phyloP scores from a whole-genome alignment of 2,113 vertebrate genomes.

The Odobenus rosmarus region DNA sequence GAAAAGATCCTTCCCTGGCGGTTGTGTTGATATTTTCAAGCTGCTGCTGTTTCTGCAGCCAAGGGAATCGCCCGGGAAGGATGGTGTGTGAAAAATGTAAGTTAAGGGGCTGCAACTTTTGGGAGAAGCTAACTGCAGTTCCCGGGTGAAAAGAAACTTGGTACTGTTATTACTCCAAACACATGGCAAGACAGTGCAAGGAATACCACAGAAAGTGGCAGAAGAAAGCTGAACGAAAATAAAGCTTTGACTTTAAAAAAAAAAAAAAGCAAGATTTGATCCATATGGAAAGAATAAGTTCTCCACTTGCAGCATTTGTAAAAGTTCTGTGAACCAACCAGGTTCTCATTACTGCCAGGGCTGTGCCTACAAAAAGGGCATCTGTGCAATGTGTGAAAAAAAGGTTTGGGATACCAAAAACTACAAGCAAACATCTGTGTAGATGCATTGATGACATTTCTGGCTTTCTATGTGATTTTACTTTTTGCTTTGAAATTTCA shows the following conservation, averaged over 20 bases:
- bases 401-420: constrained; percentile 99
- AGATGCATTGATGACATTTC: constrained; percentile 42
- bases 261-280: constrained; percentile 97
- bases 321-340: constrained; percentile 97
- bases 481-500: constrained; percentile 59
- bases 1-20: not conserved
- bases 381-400: constrained; percentile 98
- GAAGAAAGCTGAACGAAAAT: constrained; percentile 97
- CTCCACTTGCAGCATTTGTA: constrained; percentile 97
- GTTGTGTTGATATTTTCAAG: constrained; percentile 12
- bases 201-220: constrained; percentile 98
- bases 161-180: constrained; percentile 96
- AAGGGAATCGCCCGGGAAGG: not conserved
- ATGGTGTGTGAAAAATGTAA: constrained; percentile 95
- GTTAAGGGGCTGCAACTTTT: constrained; percentile 60
- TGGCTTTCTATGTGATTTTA: constrained; percentile 21
- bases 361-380: constrained; percentile 98
- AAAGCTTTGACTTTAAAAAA: constrained; percentile 96
- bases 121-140: not conserved
- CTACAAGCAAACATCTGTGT: constrained; percentile 99
- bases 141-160: constrained; percentile 94
- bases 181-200: constrained; percentile 98
- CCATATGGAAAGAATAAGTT: constrained; percentile 97
- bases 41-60: accelerated
- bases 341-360: constrained; percentile 98